Conservation (phyloP, 2,888 invertebrate species). For the Kryphioiulus occultus region DNA sequence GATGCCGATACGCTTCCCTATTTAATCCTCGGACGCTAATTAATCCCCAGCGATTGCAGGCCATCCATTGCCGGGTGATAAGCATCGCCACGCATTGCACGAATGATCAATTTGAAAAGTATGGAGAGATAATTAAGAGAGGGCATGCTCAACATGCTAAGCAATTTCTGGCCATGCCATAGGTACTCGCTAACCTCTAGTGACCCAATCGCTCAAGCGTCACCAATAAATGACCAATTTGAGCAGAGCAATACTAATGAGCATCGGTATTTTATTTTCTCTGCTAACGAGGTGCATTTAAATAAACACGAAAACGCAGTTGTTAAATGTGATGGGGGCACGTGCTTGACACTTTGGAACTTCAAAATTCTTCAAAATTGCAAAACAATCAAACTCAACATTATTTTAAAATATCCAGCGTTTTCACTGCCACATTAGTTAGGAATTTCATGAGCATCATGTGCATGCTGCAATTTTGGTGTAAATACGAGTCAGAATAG, state of each 20-base stretch:
- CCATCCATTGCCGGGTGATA: slow-evolving; percentile 41
- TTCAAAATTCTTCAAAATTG: no score
- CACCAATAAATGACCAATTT: not conserved
- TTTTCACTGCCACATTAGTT: no score
- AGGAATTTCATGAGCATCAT: no score
- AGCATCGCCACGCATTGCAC: slow-evolving; percentile 41
- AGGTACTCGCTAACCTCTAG: not conserved
- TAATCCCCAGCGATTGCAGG: slow-evolving; percentile 33
- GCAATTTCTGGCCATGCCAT: slow-evolving; percentile 18
- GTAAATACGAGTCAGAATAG: no score
- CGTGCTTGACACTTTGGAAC: no score
- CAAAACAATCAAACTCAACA: no score
- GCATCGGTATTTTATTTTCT: not conserved
- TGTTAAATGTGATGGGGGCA: no score
- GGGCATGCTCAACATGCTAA: slow-evolving; percentile 35
- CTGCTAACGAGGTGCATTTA: not conserved
- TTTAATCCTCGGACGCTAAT: slow-evolving; percentile 41
- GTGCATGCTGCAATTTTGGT: no score
- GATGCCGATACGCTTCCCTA: slow-evolving; percentile 16
- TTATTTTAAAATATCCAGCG: no score
- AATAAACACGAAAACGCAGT: no score
- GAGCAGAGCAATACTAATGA: not conserved
- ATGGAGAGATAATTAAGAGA: slow-evolving; percentile 41
- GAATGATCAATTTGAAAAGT: slow-evolving; percentile 41
- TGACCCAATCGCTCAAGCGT: not conserved